These are phyloP conservation scores for Tethea ocularis DNA, from an alignment of 2,888 invertebrate species.

Conservation along the genomic window DNA sequence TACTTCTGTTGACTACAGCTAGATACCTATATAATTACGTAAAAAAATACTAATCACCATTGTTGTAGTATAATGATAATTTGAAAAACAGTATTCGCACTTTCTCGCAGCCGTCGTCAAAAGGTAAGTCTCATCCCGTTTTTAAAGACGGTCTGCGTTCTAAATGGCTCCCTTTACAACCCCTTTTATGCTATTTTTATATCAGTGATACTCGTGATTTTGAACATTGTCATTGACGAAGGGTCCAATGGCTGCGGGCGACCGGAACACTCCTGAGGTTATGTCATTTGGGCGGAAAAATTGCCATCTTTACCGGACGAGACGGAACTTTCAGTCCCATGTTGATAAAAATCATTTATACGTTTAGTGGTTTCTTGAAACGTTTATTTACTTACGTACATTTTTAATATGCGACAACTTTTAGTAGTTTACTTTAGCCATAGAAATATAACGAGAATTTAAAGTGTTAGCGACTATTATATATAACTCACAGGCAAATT, in stretches of 20 bases:
- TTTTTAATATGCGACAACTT: not conserved
- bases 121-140: not conserved
- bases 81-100: not conserved
- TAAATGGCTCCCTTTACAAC: not conserved
- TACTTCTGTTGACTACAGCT: no score
- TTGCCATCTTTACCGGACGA: conserved; percentile 37
- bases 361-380: not conserved
- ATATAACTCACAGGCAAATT: conserved; percentile 15
- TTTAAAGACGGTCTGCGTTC: not conserved
- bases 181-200: conserved; percentile 32
- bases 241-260: conserved; percentile 50
- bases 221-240: conserved; percentile 43
- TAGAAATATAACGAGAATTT: conserved; percentile 20
- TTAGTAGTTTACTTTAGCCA: not conserved
- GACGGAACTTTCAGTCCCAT: conserved; percentile 39
- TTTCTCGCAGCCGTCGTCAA: no score
- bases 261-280: conserved; percentile 50
- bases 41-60: no score
- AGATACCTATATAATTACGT: no score
- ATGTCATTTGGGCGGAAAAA: conserved; percentile 46
- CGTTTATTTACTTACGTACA: not conserved
- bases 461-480: conserved; percentile 18
- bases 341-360: conserved; percentile 37
- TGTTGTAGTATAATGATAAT: no score
- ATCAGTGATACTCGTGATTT: conserved; percentile 43